Conservation (phyloP, 1,140 invertebrate genomes). For the Bactericera cockerelli region DNA sequence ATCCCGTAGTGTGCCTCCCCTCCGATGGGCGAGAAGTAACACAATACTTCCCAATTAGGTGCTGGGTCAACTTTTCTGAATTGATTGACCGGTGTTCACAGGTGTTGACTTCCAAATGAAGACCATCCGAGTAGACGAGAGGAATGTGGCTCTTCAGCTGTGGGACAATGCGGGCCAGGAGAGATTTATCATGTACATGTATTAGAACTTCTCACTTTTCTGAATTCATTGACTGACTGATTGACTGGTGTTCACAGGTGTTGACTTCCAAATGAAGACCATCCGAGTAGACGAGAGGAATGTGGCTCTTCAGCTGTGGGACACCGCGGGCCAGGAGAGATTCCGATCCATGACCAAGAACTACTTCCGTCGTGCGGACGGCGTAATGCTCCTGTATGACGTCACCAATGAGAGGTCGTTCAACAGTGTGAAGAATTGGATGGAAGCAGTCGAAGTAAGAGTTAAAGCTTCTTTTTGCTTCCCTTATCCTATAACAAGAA, state of each 20-base stretch:
- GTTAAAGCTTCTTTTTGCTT: constrained; percentile 15
- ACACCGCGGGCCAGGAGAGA: constrained; percentile 40
- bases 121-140: constrained; percentile 40
- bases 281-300: constrained; percentile 40
- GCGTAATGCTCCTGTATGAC: constrained; percentile 50
- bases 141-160: constrained; percentile 42
- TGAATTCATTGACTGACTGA: too few relatives aligned
- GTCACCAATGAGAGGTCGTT: constrained; percentile 46
- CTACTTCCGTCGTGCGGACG: constrained; percentile 52
- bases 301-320: constrained; percentile 45
- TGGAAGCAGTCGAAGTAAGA: constrained; percentile 38
- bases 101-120: constrained; percentile 52
- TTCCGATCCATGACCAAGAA: constrained; percentile 51
- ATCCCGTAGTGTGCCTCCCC: too few relatives aligned
- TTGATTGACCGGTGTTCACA: too few relatives aligned
- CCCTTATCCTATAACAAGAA: too few relatives aligned
- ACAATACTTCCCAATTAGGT: too few relatives aligned
- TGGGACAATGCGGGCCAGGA: constrained; percentile 46
- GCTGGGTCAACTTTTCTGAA: too few relatives aligned
- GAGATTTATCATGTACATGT: too few relatives aligned
- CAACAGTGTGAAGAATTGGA: constrained; percentile 46
- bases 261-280: constrained; percentile 49
- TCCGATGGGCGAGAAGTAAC: too few relatives aligned
- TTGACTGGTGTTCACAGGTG: constrained; percentile 35
- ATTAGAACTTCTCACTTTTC: too few relatives aligned